Evolutionary conservation across 1,140 invertebrate species (phyloP), one percentile per base, ranked within the genome.

Genomic region (Oscheius sp.): DNA sequence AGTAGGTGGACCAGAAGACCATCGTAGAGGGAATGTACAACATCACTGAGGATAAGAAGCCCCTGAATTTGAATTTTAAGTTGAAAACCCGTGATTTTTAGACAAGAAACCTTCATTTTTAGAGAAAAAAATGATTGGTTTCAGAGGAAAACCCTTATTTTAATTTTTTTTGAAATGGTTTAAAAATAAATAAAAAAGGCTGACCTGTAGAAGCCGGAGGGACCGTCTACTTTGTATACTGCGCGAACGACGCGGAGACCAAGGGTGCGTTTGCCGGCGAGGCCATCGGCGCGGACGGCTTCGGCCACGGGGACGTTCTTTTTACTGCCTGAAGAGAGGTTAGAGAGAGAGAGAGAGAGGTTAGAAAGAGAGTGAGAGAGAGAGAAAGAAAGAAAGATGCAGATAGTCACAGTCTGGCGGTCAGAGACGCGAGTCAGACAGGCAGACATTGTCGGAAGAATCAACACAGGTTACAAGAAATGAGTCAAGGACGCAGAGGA

Each of bases 1-100:
- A 82, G 59, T 82, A 82, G 20, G 74, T 73, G 7, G 63, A 73
- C 81, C 81, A 84, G 49, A 84, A 84, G 35, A 84, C 78, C 82
- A 84, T 83, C 18, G 82, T 84, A 10, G 69, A 70, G 0, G 81
- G 81, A 67, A 84, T 80, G 68, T 84, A 83, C 36, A 83, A 61
- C 55, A 84, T 76, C n/a, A 83, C 42, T 28, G 80, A 79, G 2
- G 81, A 84, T 0, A 84, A 55, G 65, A 83, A 83, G 2, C 81
- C 81, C 32, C 80, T 80, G 38, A 62, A 79, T 73, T n/a, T n/a
- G n/a, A 34, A 20, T 31, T 1, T 62, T 20, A 38, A 13, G 28
- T 45, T 34, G 35, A 1, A 45, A 45, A 45, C 18, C 15, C 15
- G 23, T 45, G 23, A 45, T 18, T 45, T 18, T 45, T 45, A 18